Percentiles rank a stretch among this genome's conserved stretches.
These are phyloP conservation scores for Saccopteryx bilineata DNA, from an alignment of 2,113 vertebrate genomes.

Conservation along the genomic window DNA sequence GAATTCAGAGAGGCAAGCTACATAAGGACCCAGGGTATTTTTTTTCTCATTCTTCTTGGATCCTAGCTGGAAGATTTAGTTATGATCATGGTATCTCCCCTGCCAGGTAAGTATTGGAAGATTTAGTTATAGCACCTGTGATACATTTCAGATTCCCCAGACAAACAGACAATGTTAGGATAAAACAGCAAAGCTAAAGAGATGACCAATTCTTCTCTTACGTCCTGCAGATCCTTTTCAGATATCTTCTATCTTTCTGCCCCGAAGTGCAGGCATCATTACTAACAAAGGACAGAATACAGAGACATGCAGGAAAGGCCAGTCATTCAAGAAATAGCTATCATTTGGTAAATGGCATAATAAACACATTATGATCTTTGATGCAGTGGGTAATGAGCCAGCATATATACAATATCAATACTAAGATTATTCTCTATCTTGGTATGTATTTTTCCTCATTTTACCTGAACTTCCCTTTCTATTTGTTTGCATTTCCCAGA, in stretches of 20 bases:
- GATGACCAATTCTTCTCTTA: constrained; percentile 84
- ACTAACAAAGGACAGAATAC: constrained; percentile 86
- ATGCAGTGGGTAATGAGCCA: constrained; percentile 88
- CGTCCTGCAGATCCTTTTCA: constrained; percentile 85
- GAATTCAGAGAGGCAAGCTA: not conserved
- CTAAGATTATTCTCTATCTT: constrained; percentile 84
- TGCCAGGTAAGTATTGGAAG: constrained; percentile 37
- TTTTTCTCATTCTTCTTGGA: constrained; percentile 58
- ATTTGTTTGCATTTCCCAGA: constrained; percentile 68
- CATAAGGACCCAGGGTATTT: constrained; percentile 38
- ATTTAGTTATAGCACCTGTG: constrained; percentile 63
- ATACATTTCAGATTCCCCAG: constrained; percentile 70
- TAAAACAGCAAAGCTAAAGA: constrained; percentile 83
- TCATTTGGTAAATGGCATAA: constrained; percentile 89
- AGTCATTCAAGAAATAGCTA: constrained; percentile 89
- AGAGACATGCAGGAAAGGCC: constrained; percentile 79
- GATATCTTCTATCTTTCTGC: constrained; percentile 80
- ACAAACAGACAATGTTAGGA: constrained; percentile 72
- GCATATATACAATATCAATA: constrained; percentile 81
- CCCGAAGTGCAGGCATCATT: constrained; percentile 83
- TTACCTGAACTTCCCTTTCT: constrained; percentile 69
- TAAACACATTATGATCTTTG: constrained; percentile 88
- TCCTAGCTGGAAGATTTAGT: constrained; percentile 69
- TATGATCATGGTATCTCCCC: not conserved
- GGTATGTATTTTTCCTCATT: constrained; percentile 70